phyloP scores from a whole-genome alignment of 1,140 invertebrate species.

The Acromyrmex charruanus region DNA sequence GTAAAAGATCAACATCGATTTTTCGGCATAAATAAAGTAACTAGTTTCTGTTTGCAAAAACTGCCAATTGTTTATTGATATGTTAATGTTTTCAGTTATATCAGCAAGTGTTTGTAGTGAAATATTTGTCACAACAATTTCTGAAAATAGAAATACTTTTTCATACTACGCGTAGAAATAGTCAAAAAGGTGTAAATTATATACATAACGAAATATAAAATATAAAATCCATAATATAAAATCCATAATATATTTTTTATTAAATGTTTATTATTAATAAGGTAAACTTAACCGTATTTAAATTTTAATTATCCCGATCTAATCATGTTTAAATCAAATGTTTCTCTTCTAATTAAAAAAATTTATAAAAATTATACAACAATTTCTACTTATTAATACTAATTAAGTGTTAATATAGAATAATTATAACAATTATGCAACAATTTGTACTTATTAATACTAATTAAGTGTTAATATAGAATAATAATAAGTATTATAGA shows the following conservation, averaged over 20 bases:
- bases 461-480: not conserved
- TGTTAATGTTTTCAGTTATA: constrained; percentile 16
- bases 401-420: not conserved
- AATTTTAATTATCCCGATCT: not conserved
- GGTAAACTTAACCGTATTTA: not conserved
- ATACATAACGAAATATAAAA: not conserved
- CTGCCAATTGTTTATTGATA: constrained; percentile 63
- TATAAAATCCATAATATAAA: not conserved
- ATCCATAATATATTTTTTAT: not conserved
- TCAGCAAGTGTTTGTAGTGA: constrained; percentile 41
- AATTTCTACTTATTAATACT: not conserved
- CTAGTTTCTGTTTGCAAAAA: constrained; percentile 41
- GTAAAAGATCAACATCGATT: constrained; percentile 51
- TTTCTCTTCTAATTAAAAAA: not conserved
- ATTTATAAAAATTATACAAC: not conserved
- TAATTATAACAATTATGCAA: too few relatives aligned
- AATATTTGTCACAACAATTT: constrained; percentile 73
- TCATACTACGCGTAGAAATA: not conserved
- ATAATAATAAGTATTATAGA: too few relatives aligned
- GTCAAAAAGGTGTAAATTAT: not conserved
- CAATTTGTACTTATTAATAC: not conserved
- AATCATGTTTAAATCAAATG: not conserved
- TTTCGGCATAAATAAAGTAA: constrained; percentile 65
- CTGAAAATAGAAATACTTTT: constrained; percentile 64
- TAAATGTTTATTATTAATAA: not conserved